Evolutionary conservation across 2,888 invertebrate genomes (phyloP).

Genomic region (Noctua janthe): DNA sequence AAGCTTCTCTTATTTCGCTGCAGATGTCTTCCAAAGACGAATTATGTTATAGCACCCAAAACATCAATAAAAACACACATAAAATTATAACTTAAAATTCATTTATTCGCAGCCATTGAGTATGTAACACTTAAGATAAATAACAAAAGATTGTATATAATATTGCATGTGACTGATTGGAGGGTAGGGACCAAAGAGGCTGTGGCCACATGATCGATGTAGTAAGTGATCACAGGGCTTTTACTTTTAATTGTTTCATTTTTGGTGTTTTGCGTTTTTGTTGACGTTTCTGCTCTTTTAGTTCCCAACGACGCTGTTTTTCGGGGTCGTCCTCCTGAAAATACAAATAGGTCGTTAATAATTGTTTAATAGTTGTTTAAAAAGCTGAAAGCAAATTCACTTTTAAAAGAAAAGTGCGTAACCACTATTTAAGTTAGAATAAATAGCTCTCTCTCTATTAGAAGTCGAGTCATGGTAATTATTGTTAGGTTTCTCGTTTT

Average conservation of each 20-base stretch:
- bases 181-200: slow-evolving; percentile 24
- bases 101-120: slow-evolving; percentile 85
- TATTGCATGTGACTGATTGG: slow-evolving; percentile 76
- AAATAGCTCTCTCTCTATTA: too few relatives aligned
- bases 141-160: slow-evolving; percentile 84
- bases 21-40: neutral
- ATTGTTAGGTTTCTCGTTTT: too few relatives aligned
- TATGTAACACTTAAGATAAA: slow-evolving; percentile 85
- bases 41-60: neutral
- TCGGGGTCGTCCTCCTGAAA: slow-evolving; percentile 98
- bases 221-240: slow-evolving; percentile 91
- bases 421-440: too few relatives aligned
- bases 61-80: slow-evolving; percentile 23
- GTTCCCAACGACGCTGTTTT: slow-evolving; percentile 98
- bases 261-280: slow-evolving; percentile 98
- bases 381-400: too few relatives aligned
- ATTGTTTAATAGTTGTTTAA: neutral
- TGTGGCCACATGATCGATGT: slow-evolving; percentile 6
- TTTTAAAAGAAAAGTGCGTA: too few relatives aligned
- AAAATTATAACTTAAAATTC: slow-evolving; percentile 76
- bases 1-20: neutral
- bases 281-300: slow-evolving; percentile 98
- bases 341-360: too few relatives aligned
- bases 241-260: slow-evolving; percentile 99
- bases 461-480: too few relatives aligned